Evolutionary conservation across 2,113 vertebrate species (phyloP).

Genomic region (Raja brachyura): DNA sequence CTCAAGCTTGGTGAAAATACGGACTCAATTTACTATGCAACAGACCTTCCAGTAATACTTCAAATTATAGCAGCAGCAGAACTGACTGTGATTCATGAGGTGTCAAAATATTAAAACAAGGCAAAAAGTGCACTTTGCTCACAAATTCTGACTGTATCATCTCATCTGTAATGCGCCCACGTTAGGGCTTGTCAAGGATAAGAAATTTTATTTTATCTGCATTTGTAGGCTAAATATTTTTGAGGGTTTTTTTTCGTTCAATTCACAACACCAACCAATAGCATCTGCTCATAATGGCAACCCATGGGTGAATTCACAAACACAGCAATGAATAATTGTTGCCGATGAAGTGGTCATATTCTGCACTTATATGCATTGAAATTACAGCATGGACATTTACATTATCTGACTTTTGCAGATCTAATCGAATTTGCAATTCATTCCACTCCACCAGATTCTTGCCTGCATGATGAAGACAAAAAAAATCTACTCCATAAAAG

Average conservation of each 20-base stretch:
- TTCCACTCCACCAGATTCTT: neutral
- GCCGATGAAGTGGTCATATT: neutral
- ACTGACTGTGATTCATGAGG: conserved; percentile 21
- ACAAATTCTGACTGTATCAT: conserved; percentile 10
- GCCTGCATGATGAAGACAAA: neutral
- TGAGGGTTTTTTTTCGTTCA: neutral
- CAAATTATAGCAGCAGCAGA: neutral
- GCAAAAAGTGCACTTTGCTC: conserved; percentile 9
- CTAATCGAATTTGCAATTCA: neutral
- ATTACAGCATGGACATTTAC: neutral
- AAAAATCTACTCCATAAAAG: neutral
- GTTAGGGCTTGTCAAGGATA: conserved; percentile 15
- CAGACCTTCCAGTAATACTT: conserved; percentile 7
- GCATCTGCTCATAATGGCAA: neutral
- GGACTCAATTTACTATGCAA: neutral
- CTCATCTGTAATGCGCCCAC: neutral
- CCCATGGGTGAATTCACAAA: neutral
- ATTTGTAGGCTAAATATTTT: neutral
- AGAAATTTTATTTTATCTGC: neutral
- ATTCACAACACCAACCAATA: neutral
- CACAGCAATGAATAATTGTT: neutral
- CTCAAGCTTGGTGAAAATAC: neutral
- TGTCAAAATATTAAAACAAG: conserved; percentile 22
- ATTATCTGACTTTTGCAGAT: neutral
- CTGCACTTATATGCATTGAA: neutral